phyloP scores from a whole-genome alignment of 2,888 invertebrate genomes.

The Drosophila melanosoma region DNA sequence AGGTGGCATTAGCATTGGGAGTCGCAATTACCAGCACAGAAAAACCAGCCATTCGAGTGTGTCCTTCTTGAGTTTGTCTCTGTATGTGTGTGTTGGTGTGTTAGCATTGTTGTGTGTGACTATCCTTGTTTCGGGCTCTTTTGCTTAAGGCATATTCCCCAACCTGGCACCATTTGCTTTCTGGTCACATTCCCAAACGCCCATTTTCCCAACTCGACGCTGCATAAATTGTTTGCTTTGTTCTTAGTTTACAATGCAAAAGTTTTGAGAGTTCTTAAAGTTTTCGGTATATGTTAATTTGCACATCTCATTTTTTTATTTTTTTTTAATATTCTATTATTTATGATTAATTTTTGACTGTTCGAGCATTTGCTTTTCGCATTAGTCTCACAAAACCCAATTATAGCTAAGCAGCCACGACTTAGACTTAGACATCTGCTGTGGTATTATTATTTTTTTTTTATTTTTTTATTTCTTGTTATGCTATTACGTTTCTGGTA shows the following conservation, averaged over 20 bases:
- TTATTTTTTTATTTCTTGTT: constrained; percentile 31
- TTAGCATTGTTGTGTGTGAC: constrained; percentile 22
- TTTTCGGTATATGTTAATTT: constrained; percentile 60
- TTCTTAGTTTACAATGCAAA: constrained; percentile 53
- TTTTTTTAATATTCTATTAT: constrained; percentile 56
- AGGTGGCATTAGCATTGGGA: constrained; percentile 75
- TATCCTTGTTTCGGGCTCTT: constrained; percentile 16
- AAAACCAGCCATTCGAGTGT: constrained; percentile 69
- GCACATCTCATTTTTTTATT: constrained; percentile 28
- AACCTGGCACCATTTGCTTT: constrained; percentile 25
- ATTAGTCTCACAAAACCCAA: constrained; percentile 54
- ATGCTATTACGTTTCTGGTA: constrained; percentile 70
- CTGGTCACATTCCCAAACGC: constrained; percentile 58
- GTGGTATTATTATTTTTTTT: background rate
- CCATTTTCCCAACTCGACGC: constrained; percentile 65
- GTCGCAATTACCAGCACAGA: constrained; percentile 69
- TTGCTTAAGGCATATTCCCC: constrained; percentile 23
- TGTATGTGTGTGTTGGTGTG: background rate
- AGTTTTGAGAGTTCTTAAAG: constrained; percentile 45
- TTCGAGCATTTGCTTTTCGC: constrained; percentile 12
- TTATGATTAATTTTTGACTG: constrained; percentile 51
- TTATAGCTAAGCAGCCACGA: constrained; percentile 67
- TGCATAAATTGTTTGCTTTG: constrained; percentile 63
- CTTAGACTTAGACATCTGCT: constrained; percentile 30
- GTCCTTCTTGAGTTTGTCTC: constrained; percentile 36